Conservation (phyloP, 1,140 invertebrate species). For the Drosophila saltans region DNA sequence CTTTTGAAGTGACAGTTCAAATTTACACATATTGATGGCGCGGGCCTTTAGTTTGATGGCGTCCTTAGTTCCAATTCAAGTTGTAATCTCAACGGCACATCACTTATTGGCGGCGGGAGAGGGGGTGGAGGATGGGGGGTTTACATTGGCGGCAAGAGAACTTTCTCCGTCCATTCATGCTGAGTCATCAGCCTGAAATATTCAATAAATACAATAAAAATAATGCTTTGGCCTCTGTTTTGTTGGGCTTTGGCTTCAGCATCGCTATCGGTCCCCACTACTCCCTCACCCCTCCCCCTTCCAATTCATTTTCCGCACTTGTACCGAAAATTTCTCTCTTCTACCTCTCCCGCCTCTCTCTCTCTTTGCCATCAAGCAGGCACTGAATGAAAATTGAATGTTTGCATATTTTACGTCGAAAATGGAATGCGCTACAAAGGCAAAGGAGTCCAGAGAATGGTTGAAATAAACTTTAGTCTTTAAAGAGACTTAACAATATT, state of each 20-base stretch:
- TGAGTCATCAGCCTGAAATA: conserved; percentile 72
- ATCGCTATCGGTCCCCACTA: neutral
- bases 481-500: neutral
- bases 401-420: conserved; percentile 73
- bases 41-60: conserved; percentile 35
- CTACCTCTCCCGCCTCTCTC: neutral
- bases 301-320: neutral
- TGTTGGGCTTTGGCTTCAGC: neutral
- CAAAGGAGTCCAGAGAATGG: conserved; percentile 16
- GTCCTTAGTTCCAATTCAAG: conserved; percentile 10
- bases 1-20: conserved; percentile 80
- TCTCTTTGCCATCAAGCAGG: neutral
- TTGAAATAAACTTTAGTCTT: conserved; percentile 16
- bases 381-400: conserved; percentile 64
- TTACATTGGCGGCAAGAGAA: no score
- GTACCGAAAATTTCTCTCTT: conserved; percentile 2
- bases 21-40: conserved; percentile 77
- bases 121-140: neutral
- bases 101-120: neutral
- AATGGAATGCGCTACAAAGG: conserved; percentile 65
- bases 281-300: no score
- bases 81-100: neutral
- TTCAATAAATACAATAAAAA: conserved; percentile 80
- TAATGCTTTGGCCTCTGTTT: conserved; percentile 29
- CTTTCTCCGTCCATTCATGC: conserved; percentile 26